A percentile compares a stretch with the other conserved stretches of the same genome.
phyloP scores from a whole-genome alignment of 2,888 invertebrate species.

The Cosmia pyralina region DNA sequence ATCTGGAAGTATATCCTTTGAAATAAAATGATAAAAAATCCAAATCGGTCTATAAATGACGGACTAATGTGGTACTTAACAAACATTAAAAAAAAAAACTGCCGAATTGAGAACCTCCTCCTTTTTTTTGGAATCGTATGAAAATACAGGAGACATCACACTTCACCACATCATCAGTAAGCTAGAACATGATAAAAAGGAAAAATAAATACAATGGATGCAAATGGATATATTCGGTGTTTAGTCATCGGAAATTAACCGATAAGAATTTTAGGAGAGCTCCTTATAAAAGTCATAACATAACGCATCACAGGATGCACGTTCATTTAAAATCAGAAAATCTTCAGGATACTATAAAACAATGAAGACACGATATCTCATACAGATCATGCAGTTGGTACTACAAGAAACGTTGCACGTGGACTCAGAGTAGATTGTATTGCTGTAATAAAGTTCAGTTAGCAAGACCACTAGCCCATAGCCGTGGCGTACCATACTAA shows the following conservation, averaged over 20 bases:
- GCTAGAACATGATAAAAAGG: too few relatives aligned
- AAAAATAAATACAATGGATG: neutral
- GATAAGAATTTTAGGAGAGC: too few relatives aligned
- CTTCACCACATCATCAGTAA: too few relatives aligned
- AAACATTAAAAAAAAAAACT: too few relatives aligned
- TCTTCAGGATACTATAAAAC: neutral
- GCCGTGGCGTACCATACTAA: conserved; percentile 2
- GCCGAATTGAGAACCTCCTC: too few relatives aligned
- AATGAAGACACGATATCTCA: neutral
- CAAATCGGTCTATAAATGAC: too few relatives aligned
- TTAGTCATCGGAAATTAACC: neutral
- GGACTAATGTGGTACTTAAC: too few relatives aligned
- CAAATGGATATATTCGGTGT: neutral
- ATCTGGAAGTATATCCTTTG: too few relatives aligned
- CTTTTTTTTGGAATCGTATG: too few relatives aligned
- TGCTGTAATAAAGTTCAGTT: conserved; percentile 35
- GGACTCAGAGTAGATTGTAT: neutral
- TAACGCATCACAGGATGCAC: neutral
- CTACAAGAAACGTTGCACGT: neutral
- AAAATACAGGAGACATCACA: too few relatives aligned
- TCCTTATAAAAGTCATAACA: neutral
- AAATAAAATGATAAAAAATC: too few relatives aligned
- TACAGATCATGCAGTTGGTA: neutral
- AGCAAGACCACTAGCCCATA: neutral
- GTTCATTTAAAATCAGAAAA: neutral